Conservation (phyloP, 2,888 invertebrate species). For the Tricholauxania praeusta region DNA sequence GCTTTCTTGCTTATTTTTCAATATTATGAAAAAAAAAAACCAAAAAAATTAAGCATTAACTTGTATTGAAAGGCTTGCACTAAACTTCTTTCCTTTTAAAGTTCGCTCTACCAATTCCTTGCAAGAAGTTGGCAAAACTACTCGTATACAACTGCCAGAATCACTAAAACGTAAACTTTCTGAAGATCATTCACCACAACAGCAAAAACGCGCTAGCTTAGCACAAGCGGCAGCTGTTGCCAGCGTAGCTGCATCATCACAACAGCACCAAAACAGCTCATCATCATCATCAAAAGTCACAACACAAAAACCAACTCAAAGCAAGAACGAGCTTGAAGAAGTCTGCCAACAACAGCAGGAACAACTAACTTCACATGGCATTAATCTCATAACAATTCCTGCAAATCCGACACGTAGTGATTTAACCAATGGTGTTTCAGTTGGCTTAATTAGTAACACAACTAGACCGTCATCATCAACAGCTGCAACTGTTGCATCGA, state of each 20-base stretch:
- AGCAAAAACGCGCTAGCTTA: constrained; percentile 27
- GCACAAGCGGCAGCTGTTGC: constrained; percentile 35
- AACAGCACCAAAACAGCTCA: constrained; percentile 24
- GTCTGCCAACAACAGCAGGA: constrained; percentile 30
- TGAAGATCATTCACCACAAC: constrained; percentile 48
- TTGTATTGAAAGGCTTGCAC: neutral
- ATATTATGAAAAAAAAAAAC: no score
- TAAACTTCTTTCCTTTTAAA: neutral
- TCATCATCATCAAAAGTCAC: constrained; percentile 43
- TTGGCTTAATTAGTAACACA: neutral
- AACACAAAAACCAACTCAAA: constrained; percentile 45
- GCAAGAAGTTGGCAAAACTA: constrained; percentile 53
- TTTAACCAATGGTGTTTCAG: constrained; percentile 49
- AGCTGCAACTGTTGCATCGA: constrained; percentile 57
- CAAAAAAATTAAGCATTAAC: no score
- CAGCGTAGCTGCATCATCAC: constrained; percentile 20
- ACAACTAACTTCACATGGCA: constrained; percentile 51
- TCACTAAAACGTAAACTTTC: constrained; percentile 60
- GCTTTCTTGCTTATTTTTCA: no score
- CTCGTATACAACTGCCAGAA: constrained; percentile 57
- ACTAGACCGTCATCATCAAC: constrained; percentile 52
- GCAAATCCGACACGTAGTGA: constrained; percentile 48
- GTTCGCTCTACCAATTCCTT: constrained; percentile 42
- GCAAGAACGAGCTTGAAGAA: constrained; percentile 50
- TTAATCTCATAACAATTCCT: constrained; percentile 64